Base-by-base conservation (phyloP, 2,113 vertebrate genomes). In the Todiramphus chloris region DNA sequence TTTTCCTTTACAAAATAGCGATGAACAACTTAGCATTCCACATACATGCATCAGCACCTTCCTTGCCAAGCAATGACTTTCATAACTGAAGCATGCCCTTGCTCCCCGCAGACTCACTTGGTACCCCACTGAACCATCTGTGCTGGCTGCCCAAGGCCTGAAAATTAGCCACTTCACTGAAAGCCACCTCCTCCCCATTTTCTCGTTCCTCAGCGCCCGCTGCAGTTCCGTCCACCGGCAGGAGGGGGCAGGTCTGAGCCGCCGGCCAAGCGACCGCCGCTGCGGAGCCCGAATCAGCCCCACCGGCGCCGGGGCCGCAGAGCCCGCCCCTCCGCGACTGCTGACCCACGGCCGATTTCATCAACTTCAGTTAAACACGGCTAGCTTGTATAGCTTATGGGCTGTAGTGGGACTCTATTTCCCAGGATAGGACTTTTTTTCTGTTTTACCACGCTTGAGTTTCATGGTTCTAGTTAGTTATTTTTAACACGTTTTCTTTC, bases 11-110 rank as follows among this genome's bases (percentile, higher is more conserved):
- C 39, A n/a, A 72, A 87, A 37, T 0, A 90, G 30, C 4, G 3
- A 58, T 4, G 2, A 80, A 44, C 44, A 19, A 35, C 4, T 33
- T 4, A 7, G 17, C 16, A 6, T 19, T n/a, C 33, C 1, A 2
- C 37, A 6, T 0, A 1, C 37, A 5, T 0, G 20, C 25, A 35
- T 18, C 35, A 51, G 20, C 13, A 11, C 9, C 44, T 46, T 13
- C 50, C 43, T 2, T 62, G 70, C 30, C 41, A 35, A 58, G 41
- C 1, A 7, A n/a, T 6, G 33, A 9, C 60, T 78, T 58, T 13
- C 27, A 3, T 20, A 46, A 35, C 31, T 6, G 37, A 78, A 86
- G 59, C 53, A 67, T 12, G 35, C 53, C 13, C 16, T 13, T 1
- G 76, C 25, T 55, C 50, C 31, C 24, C 15, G 10, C 21, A 33